phyloP scores from a whole-genome alignment of 1,140 invertebrate species.

The Drosophila persimilis region DNA sequence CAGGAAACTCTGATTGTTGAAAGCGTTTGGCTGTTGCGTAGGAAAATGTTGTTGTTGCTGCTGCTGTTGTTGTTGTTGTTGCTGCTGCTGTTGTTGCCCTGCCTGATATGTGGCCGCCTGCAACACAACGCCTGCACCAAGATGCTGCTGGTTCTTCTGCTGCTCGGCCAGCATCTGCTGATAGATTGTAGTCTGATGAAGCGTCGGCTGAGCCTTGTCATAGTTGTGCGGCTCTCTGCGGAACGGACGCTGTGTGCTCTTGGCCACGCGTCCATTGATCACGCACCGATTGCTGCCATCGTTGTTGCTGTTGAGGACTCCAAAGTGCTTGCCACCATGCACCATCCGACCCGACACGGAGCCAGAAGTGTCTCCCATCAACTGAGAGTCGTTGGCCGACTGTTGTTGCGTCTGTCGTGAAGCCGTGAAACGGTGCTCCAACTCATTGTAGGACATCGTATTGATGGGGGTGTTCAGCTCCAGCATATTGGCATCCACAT shows the following conservation, averaged over 20 bases:
- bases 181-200: constrained; percentile 80
- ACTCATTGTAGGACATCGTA: constrained; percentile 56
- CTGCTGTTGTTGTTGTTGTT: constrained; percentile 24
- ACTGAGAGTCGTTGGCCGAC: constrained; percentile 37
- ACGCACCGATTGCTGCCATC: constrained; percentile 67
- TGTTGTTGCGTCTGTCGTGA: constrained; percentile 51
- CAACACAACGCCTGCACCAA: constrained; percentile 46
- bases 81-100: constrained; percentile 52
- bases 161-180: constrained; percentile 82
- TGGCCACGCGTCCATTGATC: constrained; percentile 79
- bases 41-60: constrained; percentile 68
- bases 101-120: constrained; percentile 52
- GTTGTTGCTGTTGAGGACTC: constrained; percentile 40
- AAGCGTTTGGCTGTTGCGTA: constrained; percentile 56
- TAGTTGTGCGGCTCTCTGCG: constrained; percentile 81
- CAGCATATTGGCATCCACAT: constrained; percentile 75
- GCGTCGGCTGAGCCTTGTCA: constrained; percentile 81
- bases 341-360: constrained; percentile 20
- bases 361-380: constrained; percentile 21
- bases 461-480: constrained; percentile 76
- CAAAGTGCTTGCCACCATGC: constrained; percentile 60
- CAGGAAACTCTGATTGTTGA: constrained; percentile 56
- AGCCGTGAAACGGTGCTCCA: constrained; percentile 66
- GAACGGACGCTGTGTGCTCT: constrained; percentile 70
- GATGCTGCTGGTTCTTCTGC: constrained; percentile 66